Base-by-base conservation (phyloP, 1,140 invertebrate species). In the Agrilus planipennis region DNA sequence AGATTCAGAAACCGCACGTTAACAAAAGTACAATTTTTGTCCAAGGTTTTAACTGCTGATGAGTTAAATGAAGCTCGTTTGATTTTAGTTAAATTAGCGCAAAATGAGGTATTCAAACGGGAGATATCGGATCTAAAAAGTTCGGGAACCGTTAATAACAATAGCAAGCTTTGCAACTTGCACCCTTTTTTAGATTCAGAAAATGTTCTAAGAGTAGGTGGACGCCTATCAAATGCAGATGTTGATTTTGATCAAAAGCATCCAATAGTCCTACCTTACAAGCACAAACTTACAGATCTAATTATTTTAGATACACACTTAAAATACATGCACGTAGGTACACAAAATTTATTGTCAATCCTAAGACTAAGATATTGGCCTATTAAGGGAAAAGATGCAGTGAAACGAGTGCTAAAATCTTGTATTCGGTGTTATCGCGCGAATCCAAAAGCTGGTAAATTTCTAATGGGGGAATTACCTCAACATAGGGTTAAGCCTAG, bases 401-500 rank as follows among this genome's bases (percentile, higher is more conserved):
- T 56, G 7, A 42, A 47, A 19, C 41, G 36, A 18, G 37, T 55
- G 11, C 42, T 55, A 4, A 38, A 50, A 22, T 44, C 45, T 36
- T 61, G 58, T 44, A n/a, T 63, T 5, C 31, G 19, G 3, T 61
- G 55, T 42, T 53, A 50, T 29, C 39, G 47, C 27, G 35, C 39
- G 18, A 51, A 52, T 21, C 46, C 47, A 29, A 34, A 44, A 37
- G 25, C 34, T 21, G 22, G 34, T 4, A 41, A 47, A 15, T 41
- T 49, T 18, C 18, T 49, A 4, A 62, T 64, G 60, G 60, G 57
- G 23, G 43, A 58, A 15, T 36, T 63, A 21, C 61, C 58, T 4
- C 22, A 38, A 19, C 41, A 45, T 21, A 37, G 60, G 41, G 46
- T 57, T 5, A 49, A 15, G 10, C 35, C 44, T 4, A 15, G 25